Conservation (phyloP, 2,888 invertebrate genomes). For the Cataglyphis cursor region DNA sequence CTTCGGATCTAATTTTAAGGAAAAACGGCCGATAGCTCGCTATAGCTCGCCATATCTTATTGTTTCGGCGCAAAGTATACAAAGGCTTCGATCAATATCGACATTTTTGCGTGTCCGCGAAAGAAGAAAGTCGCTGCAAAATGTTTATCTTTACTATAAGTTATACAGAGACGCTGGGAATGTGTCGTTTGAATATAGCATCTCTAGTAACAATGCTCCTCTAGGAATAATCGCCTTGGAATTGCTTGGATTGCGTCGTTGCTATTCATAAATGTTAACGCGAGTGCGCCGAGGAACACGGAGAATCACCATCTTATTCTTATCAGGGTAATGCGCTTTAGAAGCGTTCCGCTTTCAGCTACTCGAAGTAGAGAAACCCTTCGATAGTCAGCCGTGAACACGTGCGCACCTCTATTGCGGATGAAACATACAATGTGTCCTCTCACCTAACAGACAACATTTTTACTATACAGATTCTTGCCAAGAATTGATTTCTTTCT, state of each 20-base stretch:
- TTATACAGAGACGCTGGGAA: not conserved
- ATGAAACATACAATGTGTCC: constrained; percentile 35
- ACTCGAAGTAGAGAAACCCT: constrained; percentile 21
- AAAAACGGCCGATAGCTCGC: not conserved
- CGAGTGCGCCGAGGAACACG: constrained; percentile 1
- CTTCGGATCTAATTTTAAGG: constrained; percentile 31
- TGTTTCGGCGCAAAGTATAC: constrained; percentile 10
- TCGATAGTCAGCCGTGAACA: constrained; percentile 1
- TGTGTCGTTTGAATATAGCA: not conserved
- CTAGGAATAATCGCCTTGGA: constrained; percentile 25
- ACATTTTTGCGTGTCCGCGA: not conserved
- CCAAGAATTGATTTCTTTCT: not conserved
- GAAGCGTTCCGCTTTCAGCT: constrained; percentile 31
- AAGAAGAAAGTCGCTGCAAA: not conserved
- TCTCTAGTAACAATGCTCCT: not conserved
- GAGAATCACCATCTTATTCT: constrained; percentile 24
- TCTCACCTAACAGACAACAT: not conserved
- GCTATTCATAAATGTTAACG: constrained; percentile 49
- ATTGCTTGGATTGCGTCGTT: constrained; percentile 17
- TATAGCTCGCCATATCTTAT: constrained; percentile 2
- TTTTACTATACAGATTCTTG: not conserved
- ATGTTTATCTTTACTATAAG: not conserved
- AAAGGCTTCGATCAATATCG: not conserved
- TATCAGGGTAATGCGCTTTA: constrained; percentile 24
- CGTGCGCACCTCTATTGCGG: not conserved